Base-by-base conservation (phyloP, 2,113 vertebrate genomes). In the Pelecanus crispus region DNA sequence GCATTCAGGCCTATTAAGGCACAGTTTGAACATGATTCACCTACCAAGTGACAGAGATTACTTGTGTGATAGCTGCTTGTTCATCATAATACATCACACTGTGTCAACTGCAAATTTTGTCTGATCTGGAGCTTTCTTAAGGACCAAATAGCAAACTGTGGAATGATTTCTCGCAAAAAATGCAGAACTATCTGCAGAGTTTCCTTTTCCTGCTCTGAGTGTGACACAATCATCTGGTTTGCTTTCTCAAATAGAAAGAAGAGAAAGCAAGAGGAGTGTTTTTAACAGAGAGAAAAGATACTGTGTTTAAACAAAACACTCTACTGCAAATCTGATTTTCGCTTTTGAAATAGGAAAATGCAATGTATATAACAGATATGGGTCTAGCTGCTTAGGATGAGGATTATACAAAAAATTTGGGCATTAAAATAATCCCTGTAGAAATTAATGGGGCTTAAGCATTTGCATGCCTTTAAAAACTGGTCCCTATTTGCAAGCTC, bases 301-400 rank as follows among this genome's bases (percentile, higher is more conserved):
- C 1, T 1, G 0, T 4, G 2, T 67, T 75, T 31, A 6, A 83
- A 38, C 38, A 34, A 28, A 73, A 17, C 21, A 10, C 10, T 56
- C 34, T 34, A 1, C 14, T 42, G 44, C 0, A 0, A 66, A 18
- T 42, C 22, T 29, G 29, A 6, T 10, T 44, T 40, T 95, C 3
- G 0, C 29, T n/a, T 63, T 45, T 59, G 44, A 65, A 49, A 28
- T 3, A 16, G 34, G 34, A 56, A 36, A 45, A 31, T 2, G 3
- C 16, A 10, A 6, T 2, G 19, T 25, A 1, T 65, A 0, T 49
- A 34, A 13, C 32, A 52, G 45, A 5, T 31, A 0, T 0, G 20
- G 9, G 47, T 29, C 81, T 83, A 28, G 21, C 52, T 72, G n/a
- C 56, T 44, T 49, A 49, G 45, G 21, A 2, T 2, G 7, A n/a